These are phyloP conservation scores for Steatocranus sp. DNA, from an alignment of 2,797 vertebrate species.

Conservation along the genomic window DNA sequence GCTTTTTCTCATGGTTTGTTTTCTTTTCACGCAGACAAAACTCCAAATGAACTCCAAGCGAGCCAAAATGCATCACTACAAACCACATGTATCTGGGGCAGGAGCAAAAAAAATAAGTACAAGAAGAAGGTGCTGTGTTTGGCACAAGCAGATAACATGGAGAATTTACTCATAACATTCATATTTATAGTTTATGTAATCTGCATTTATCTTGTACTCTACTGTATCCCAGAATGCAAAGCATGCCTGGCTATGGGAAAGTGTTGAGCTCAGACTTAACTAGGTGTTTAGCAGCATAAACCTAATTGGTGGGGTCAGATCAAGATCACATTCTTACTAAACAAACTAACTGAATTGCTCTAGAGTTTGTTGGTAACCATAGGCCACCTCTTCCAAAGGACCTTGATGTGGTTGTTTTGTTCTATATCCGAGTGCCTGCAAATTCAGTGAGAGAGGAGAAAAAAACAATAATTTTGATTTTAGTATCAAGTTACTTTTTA, in stretches of 20 bases:
- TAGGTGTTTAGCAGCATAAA: not conserved
- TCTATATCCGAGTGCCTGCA: rapidly evolving
- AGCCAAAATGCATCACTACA: not conserved
- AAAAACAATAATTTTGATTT: not conserved
- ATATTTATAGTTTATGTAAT: not conserved
- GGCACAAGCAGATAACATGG: not conserved
- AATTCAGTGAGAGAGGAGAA: not conserved
- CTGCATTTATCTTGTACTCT: not conserved
- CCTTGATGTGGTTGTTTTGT: not conserved
- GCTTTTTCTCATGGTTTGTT: not conserved
- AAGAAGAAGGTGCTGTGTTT: not conserved
- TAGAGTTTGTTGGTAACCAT: not conserved
- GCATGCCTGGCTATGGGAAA: not conserved
- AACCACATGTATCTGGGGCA: not conserved
- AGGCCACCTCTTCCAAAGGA: not conserved
- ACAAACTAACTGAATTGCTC: not conserved
- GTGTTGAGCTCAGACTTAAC: not conserved
- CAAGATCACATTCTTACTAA: not conserved
- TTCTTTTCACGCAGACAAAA: not conserved
- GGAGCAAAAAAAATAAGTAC: not conserved
- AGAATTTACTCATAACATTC: not conserved
- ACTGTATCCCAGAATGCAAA: not conserved
- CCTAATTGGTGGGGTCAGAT: not conserved
- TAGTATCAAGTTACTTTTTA: not conserved
- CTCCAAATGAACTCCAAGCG: not conserved